Base-by-base conservation (phyloP, 2,888 invertebrate genomes). In the Dasypolia templi region DNA sequence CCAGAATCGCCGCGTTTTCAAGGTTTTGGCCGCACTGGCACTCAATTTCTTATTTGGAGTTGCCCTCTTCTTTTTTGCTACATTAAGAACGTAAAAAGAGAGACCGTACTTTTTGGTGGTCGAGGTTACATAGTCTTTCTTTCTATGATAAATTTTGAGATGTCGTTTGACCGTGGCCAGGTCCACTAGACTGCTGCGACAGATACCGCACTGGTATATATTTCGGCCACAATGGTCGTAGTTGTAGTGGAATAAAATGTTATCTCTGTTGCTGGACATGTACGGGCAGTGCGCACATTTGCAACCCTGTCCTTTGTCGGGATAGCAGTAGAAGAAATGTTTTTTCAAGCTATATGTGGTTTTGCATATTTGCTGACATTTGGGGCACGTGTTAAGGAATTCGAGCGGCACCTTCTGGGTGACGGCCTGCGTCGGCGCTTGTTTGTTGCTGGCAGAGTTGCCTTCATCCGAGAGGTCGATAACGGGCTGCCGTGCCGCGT, bases 1-100 rank as follows among this genome's bases (percentile, higher is more conserved):
- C 0, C 96, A 95, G 86, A 93, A 97, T 29, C 90, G 91, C n/a
- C 90, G 91, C 17, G 89, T 93, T 42, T 92, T 87, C 71, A 90
- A 91, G 0, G 85, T 83, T 22, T 86, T 86, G 2, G 68, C 53
- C 6, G 72, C 63, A n/a, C 86, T 67, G 7, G 69, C 59, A 11
- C 88, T 86, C 9, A 79, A 32, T 65, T 89, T 89, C 29, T 89
- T 82, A 67, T 89, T 89, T 2, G 86, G 88, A 29, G 68, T 58
- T n/a, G 71, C 72, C 67, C 39, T 83, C 42, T 72, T 82, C 7
- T 83, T 67, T 26, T 49, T 55, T n/a, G 62, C 26, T 29, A 26
- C 35, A 64, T 64, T 70, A 2, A 83, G 42, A 39, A 42, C 5
- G 65, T 65, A 63, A 51, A 14, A 73, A 65, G 65, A 22, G 55